These are phyloP conservation scores for Cantharis rustica DNA, from an alignment of 2,888 invertebrate species.

Conservation along the genomic window DNA sequence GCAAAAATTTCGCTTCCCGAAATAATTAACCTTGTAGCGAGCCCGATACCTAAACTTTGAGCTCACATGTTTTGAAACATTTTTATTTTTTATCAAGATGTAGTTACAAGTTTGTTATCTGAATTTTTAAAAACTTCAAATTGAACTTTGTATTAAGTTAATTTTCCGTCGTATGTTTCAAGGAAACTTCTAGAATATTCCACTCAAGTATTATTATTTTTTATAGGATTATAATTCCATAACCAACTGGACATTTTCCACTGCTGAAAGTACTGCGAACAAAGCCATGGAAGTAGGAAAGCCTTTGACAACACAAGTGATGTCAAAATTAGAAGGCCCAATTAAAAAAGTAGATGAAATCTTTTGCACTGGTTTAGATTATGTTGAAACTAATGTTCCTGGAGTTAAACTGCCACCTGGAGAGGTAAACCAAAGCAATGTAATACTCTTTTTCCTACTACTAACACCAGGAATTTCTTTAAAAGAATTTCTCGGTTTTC, in stretches of 20 bases:
- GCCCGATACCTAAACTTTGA: background rate
- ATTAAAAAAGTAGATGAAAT: slow-evolving; percentile 62
- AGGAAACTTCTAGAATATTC: background rate
- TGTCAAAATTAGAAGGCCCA: slow-evolving; percentile 59
- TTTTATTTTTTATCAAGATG: background rate
- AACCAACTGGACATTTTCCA: slow-evolving; percentile 61
- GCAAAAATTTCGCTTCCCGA: background rate
- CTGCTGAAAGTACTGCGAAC: slow-evolving; percentile 61
- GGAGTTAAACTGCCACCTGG: slow-evolving; percentile 61
- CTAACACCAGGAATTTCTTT: background rate
- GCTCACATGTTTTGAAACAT: background rate
- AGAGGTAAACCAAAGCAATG: slow-evolving; percentile 52
- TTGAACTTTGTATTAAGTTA: background rate
- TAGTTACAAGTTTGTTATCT: background rate
- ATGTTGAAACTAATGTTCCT: slow-evolving; percentile 62
- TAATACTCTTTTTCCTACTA: background rate
- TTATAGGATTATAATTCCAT: slow-evolving; percentile 58
- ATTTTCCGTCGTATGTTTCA: background rate
- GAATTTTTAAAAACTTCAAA: background rate
- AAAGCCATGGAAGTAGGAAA: slow-evolving; percentile 60
- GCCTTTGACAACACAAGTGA: slow-evolving; percentile 59
- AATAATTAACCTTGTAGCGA: background rate
- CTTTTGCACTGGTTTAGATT: slow-evolving; percentile 61
- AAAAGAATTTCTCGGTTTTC: background rate
- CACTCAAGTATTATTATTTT: background rate